Percentiles rank a stretch among this genome's conserved stretches.
Conservation (phyloP, 2,888 invertebrate species). For the Ophioninae sp. region DNA sequence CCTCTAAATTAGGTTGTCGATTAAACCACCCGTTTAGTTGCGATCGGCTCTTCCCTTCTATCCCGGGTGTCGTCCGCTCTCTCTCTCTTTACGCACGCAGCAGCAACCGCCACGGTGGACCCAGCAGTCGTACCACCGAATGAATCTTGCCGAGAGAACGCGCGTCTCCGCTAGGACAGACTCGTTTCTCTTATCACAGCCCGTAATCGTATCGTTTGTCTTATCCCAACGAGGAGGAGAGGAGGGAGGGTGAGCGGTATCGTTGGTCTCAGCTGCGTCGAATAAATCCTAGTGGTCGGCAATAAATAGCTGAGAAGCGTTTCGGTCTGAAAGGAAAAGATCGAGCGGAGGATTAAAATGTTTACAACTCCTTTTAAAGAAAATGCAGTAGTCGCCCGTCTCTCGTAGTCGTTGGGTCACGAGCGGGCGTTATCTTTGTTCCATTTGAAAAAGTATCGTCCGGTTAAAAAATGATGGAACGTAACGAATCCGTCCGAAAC, state of each 20-base stretch:
- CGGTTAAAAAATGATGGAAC: not conserved
- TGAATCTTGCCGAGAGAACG: conserved; percentile 64
- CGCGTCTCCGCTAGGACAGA: conserved; percentile 55
- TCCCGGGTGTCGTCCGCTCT: conserved; percentile 33
- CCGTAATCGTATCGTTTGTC: conserved; percentile 53
- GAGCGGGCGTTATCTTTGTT: not conserved
- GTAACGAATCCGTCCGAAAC: conserved; percentile 13
- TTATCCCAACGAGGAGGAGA: not conserved
- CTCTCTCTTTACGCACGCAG: conserved; percentile 36
- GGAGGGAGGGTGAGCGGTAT: not conserved
- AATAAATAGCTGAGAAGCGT: conserved; percentile 14
- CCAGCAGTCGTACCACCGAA: conserved; percentile 50
- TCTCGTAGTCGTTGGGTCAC: not conserved
- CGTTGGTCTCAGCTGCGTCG: conserved; percentile 26
- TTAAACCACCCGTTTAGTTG: conserved; percentile 65
- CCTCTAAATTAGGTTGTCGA: conserved; percentile 66
- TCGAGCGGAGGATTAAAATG: not conserved
- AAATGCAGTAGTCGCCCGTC: not conserved
- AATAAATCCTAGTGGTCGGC: conserved; percentile 4
- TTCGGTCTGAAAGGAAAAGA: not conserved
- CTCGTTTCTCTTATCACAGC: conserved; percentile 57
- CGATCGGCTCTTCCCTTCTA: conserved; percentile 27
- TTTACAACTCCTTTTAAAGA: not conserved
- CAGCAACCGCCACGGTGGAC: conserved; percentile 8
- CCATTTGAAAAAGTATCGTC: not conserved